A percentile compares a stretch with the other conserved stretches of the same genome.
Evolutionary conservation across 2,888 invertebrate species (phyloP).

Genomic region (Sturmia bella): DNA sequence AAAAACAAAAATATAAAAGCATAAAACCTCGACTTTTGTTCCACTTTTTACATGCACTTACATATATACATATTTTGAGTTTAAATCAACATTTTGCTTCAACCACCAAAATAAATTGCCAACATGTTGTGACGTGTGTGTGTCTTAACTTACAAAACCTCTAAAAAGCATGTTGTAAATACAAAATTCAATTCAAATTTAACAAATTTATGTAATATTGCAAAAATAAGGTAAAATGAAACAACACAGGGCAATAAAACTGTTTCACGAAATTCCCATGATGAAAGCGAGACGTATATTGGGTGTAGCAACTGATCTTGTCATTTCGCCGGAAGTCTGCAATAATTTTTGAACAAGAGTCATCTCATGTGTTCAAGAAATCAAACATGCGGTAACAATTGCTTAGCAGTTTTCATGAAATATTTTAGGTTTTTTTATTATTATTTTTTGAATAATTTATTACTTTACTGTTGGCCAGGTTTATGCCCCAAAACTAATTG

Average conservation of each 20-base stretch:
- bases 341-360: slow-evolving; percentile 24
- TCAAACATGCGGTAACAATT: too few species aligned
- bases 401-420: neutral
- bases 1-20: too few species aligned
- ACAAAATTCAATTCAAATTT: neutral
- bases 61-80: too few species aligned
- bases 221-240: neutral
- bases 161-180: too few species aligned
- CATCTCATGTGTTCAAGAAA: neutral
- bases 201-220: neutral
- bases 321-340: slow-evolving; percentile 51
- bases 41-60: too few species aligned
- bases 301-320: slow-evolving; percentile 33
- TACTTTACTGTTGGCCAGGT: slow-evolving; percentile 9
- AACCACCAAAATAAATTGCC: too few species aligned
- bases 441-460: neutral
- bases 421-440: slow-evolving; percentile 19
- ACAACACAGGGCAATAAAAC: neutral
- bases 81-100: too few species aligned
- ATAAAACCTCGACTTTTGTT: too few species aligned
- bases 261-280: slow-evolving; percentile 1
- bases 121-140: too few species aligned
- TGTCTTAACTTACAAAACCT: too few species aligned
- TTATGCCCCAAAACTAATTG: slow-evolving; percentile 49
- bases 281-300: neutral